A percentile compares a stretch with the other conserved stretches of the same genome.
These are phyloP conservation scores for Microcebus griseorufus DNA, from an alignment of 2,113 vertebrate species.

Conservation along the genomic window DNA sequence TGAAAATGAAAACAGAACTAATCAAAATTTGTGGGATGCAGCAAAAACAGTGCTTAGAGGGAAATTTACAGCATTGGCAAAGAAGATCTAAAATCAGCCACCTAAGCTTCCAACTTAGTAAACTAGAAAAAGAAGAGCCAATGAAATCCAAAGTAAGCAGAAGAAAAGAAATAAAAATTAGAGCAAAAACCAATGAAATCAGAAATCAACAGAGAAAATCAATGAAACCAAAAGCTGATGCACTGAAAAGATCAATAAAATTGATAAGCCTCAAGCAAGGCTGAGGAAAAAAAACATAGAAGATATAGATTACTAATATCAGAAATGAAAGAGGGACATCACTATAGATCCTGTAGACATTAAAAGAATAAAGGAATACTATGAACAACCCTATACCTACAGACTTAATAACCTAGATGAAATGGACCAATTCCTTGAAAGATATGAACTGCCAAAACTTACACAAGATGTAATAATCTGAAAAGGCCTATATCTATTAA, in stretches of 20 bases:
- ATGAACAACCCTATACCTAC: background rate
- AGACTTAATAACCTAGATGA: background rate
- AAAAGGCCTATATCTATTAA: background rate
- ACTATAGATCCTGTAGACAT: background rate
- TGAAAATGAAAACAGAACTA: background rate
- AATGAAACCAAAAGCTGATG: background rate
- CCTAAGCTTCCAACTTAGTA: background rate
- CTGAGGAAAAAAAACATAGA: background rate
- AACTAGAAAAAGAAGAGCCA: background rate
- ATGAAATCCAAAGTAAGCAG: background rate
- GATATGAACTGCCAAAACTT: background rate
- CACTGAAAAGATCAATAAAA: background rate
- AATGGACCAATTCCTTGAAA: background rate
- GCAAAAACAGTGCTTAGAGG: background rate
- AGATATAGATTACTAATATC: background rate
- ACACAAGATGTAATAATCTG: background rate
- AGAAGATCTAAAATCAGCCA: background rate
- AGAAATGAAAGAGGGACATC: background rate
- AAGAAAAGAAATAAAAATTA: background rate
- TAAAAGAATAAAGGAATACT: background rate
- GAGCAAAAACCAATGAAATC: background rate
- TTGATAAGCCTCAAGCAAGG: background rate
- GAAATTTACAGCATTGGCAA: background rate
- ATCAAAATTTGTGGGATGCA: background rate
- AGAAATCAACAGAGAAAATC: background rate